These are phyloP conservation scores for Gymnarchus niloticus DNA, from an alignment of 2,113 vertebrate species.

Conservation along the genomic window DNA sequence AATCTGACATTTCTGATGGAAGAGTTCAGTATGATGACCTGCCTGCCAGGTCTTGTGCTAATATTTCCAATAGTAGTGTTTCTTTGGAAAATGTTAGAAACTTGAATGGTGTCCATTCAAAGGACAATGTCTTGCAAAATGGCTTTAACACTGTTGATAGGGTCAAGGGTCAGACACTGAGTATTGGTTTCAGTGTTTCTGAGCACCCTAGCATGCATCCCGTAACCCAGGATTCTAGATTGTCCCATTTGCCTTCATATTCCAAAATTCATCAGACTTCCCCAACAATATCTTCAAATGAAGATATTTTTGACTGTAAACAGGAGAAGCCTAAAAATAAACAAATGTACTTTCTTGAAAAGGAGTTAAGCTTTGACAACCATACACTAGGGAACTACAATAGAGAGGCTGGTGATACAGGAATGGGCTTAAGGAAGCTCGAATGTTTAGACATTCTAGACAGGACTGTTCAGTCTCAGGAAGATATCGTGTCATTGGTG, in stretches of 20 bases:
- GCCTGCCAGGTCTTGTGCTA: background rate
- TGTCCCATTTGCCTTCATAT: constrained; percentile 10
- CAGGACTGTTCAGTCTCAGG: constrained; percentile 45
- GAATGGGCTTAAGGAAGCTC: constrained; percentile 27
- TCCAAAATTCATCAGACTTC: background rate
- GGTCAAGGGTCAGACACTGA: constrained; percentile 2
- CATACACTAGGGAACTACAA: constrained; percentile 9
- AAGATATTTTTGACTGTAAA: constrained; percentile 12
- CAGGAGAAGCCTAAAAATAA: background rate
- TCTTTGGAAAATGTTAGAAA: constrained; percentile 47
- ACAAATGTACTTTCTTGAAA: constrained; percentile 5
- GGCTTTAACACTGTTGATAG: constrained; percentile 9
- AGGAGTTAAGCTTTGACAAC: background rate
- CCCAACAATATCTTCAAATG: constrained; percentile 20
- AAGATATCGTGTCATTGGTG: constrained; percentile 51
- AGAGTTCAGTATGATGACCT: background rate
- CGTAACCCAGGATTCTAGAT: constrained; percentile 17
- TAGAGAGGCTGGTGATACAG: constrained; percentile 22
- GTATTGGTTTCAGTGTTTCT: background rate
- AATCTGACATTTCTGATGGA: constrained; percentile 40
- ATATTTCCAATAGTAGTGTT: constrained; percentile 28
- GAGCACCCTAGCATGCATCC: background rate
- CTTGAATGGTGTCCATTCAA: background rate
- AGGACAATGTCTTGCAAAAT: background rate
- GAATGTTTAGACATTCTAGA: constrained; percentile 40